Evolutionary conservation across 2,888 invertebrate genomes (phyloP), one percentile per base, ranked within the genome.

Genomic region (Phasia obesa): DNA sequence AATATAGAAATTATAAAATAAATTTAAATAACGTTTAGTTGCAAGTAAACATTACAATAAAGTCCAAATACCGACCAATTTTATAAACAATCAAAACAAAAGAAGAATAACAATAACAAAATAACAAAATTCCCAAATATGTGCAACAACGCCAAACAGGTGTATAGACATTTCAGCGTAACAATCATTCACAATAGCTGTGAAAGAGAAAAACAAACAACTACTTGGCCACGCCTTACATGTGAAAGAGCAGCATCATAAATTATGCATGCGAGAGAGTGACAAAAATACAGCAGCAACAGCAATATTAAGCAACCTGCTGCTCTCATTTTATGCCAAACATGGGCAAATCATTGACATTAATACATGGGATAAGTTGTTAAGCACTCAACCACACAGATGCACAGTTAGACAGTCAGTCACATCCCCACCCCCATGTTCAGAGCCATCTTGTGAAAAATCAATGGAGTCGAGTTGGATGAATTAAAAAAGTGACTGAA

Each of bases 241-340:
- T 35, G 13, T 47, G 73, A 55, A 64, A 71, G 84, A 85, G 81
- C 81, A 81, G 84, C 83, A 79, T 76, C 65, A 78, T 83, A 78
- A 85, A 86, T 84, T 73, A 86, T 86, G 81, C 44, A 85, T 82
- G 79, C 9, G 21, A 78, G 74, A 84, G 85, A 84, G 85, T 69
- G 62, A 71, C 65, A 51, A 49, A 59, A 47, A 15, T 35, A 70
- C 27, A 38, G 7, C 42, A 49, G 27, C 19, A 15, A 11, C 42
- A 49, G 27, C 19, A 15, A 11, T 25, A 9, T 25, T 4, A 62
- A 25, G 21, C 49, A 78, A 67, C 64, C 69, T 69, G 74, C 74
- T 65, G 51, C 65, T 70, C 57, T 53, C 49, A 21, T 21, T 53
- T 27, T 21, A 15, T 38, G 25, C 53, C 59, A 17, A 47, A 35